Evolutionary conservation across 2,888 invertebrate species (phyloP).

Genomic region (Hirtodrosophila cameraria): DNA sequence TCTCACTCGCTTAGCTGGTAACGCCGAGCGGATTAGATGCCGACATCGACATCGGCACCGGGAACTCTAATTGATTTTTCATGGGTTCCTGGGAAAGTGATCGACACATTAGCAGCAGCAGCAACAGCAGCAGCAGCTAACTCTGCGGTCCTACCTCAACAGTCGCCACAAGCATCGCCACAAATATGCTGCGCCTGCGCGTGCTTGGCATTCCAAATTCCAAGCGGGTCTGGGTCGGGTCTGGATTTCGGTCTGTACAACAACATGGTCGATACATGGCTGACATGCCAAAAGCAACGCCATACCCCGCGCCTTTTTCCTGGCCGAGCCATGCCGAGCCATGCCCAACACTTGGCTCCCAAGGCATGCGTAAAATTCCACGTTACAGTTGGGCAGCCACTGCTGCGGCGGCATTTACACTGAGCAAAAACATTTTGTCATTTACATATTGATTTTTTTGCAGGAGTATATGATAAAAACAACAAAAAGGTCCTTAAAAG

Average conservation of each 20-base stretch:
- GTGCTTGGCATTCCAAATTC: conserved; percentile 57
- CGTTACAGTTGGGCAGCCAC: conserved; percentile 35
- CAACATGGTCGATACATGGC: conserved; percentile 44
- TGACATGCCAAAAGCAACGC: conserved; percentile 43
- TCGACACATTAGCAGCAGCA: conserved; percentile 20
- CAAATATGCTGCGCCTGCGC: conserved; percentile 72
- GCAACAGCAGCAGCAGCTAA: conserved; percentile 1
- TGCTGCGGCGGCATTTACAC: conserved; percentile 19
- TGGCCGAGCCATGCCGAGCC: conserved; percentile 1
- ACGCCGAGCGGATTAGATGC: conserved; percentile 13
- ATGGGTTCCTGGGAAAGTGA: conserved; percentile 63
- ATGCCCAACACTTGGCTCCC: conserved; percentile 1
- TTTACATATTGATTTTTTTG: too few species aligned
- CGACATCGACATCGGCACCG: conserved; percentile 7
- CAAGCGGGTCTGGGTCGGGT: conserved; percentile 15
- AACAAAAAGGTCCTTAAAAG: too few species aligned
- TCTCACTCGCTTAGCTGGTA: not conserved
- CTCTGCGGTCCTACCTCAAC: conserved; percentile 65
- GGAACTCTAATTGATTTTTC: conserved; percentile 66
- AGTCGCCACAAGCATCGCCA: conserved; percentile 25
- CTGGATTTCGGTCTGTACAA: conserved; percentile 20
- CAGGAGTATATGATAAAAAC: too few species aligned
- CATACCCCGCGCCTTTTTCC: not conserved
- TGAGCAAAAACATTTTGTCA: conserved; percentile 9
- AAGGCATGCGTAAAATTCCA: conserved; percentile 40